Evolutionary conservation across 2,113 vertebrate species (phyloP).

Genomic region (Heloderma charlesbogerti): DNA sequence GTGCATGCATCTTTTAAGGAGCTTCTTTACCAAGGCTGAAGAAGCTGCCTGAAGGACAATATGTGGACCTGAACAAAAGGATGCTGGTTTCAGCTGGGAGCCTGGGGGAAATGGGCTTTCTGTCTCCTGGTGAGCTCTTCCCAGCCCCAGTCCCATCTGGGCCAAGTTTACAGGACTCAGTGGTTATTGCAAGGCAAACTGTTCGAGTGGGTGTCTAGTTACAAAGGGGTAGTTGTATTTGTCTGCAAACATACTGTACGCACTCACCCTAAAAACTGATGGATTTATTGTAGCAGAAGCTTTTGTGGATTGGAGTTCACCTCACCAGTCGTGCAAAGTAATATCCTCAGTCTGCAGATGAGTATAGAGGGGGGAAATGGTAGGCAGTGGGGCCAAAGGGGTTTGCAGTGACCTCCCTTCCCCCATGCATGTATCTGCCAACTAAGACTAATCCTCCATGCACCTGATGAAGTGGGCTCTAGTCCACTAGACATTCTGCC

Average conservation of each 20-base stretch:
- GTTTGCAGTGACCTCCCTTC: not conserved
- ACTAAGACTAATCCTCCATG: too few species aligned
- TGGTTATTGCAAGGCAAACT: rapidly evolving
- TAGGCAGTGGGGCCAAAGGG: not conserved
- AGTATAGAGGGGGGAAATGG: not conserved
- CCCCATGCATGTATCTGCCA: not conserved
- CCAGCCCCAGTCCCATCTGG: not conserved
- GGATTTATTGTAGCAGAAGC: not conserved
- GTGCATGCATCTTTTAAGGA: not conserved
- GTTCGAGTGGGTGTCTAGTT: too few species aligned
- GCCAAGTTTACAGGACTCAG: not conserved
- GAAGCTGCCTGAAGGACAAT: not conserved
- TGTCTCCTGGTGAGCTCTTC: not conserved
- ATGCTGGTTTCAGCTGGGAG: not conserved
- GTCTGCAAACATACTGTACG: not conserved
- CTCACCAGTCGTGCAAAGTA: too few species aligned
- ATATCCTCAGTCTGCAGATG: not conserved
- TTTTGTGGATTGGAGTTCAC: not conserved
- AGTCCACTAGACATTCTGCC: not conserved
- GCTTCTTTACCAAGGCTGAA: not conserved
- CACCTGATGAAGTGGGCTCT: not conserved
- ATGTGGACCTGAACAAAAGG: not conserved
- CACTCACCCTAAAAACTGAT: not conserved
- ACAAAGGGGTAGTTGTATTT: not conserved
- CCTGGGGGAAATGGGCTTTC: not conserved